Evolutionary conservation across 2,113 vertebrate species (phyloP).

Genomic region (Plecturocebus donacophilus): DNA sequence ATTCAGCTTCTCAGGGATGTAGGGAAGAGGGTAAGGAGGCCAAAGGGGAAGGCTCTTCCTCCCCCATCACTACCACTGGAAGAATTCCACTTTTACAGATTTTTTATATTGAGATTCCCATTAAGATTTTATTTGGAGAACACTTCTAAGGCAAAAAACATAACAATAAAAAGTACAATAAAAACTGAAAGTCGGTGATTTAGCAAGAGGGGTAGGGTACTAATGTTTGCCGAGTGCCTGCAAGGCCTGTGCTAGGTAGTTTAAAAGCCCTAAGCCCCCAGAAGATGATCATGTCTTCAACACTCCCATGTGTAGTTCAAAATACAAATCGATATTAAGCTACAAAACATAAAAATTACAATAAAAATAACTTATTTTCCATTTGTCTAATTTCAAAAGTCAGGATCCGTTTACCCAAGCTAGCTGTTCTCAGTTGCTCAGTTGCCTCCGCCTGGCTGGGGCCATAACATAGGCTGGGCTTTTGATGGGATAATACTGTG

Average conservation of each 20-base stretch:
- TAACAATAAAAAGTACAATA: constrained; percentile 46
- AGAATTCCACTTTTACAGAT: not conserved
- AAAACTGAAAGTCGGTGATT: constrained; percentile 18
- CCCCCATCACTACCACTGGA: rapidly evolving
- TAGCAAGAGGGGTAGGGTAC: not conserved
- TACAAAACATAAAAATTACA: constrained; percentile 12
- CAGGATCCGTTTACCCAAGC: not conserved
- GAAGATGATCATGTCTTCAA: not conserved
- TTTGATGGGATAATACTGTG: too few relatives aligned
- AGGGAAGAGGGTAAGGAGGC: not conserved
- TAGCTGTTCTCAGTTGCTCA: not conserved
- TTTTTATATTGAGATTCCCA: constrained; percentile 31
- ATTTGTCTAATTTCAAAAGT: not conserved
- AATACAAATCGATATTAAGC: constrained; percentile 56
- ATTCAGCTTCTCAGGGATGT: not conserved
- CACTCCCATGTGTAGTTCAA: not conserved
- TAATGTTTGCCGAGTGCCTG: not conserved
- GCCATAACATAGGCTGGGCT: not conserved
- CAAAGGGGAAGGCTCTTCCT: too few relatives aligned
- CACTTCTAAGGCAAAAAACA: constrained; percentile 50
- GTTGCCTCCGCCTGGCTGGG: not conserved
- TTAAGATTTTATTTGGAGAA: constrained; percentile 53
- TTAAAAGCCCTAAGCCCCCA: not conserved
- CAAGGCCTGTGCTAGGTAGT: not conserved
- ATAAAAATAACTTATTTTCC: constrained; percentile 20